Evolutionary conservation across 2,113 vertebrate genomes (phyloP).

Genomic region (Syrmaticus mikado): DNA sequence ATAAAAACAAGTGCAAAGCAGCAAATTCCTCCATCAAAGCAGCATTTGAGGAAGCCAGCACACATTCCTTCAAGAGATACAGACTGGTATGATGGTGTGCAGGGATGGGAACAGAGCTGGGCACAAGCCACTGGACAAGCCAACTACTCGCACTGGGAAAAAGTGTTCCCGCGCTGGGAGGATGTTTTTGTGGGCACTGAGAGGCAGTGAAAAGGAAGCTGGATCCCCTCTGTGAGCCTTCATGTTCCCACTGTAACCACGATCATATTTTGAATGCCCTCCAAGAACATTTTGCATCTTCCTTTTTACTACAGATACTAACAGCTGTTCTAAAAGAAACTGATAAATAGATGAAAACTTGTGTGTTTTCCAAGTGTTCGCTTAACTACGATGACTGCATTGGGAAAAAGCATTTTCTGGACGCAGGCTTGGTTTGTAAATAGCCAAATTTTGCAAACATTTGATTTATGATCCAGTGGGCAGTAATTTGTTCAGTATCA

Average conservation of each 20-base stretch:
- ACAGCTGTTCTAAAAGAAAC: conserved; percentile 66
- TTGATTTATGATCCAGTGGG: conserved; percentile 59
- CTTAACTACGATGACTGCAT: conserved; percentile 47
- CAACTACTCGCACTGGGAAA: background rate
- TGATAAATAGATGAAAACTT: conserved; percentile 58
- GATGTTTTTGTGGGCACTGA: background rate
- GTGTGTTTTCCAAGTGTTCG: conserved; percentile 56
- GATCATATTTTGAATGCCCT: conserved; percentile 43
- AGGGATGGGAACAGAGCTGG: background rate
- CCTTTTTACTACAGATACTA: conserved; percentile 33
- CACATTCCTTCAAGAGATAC: background rate
- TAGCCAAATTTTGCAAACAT: conserved; percentile 55
- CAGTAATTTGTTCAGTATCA: conserved; percentile 50
- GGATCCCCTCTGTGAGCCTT: background rate
- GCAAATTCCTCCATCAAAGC: background rate
- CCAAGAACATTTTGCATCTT: conserved; percentile 70
- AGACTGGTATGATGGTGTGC: background rate
- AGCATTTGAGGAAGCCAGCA: background rate
- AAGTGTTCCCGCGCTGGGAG: background rate
- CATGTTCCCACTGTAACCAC: conserved; percentile 37
- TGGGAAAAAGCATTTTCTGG: conserved; percentile 55
- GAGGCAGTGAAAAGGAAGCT: background rate
- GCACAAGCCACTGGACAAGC: background rate
- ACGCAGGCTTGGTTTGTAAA: conserved; percentile 37
- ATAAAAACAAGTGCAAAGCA: background rate